Conservation (phyloP, 2,113 vertebrate species). For the Oenanthe oenanthe region DNA sequence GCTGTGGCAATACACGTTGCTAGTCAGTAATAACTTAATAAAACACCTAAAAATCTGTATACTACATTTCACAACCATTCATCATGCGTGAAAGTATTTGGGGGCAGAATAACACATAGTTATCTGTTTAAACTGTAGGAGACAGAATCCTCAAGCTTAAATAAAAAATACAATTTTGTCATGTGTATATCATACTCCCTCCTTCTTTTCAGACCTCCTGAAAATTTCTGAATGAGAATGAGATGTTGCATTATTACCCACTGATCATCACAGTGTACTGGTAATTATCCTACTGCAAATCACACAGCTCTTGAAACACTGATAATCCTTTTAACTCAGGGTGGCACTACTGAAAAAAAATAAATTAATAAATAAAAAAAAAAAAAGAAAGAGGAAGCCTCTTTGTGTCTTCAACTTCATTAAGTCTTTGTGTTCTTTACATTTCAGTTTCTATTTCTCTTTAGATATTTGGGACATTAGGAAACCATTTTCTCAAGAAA, state of each 20-base stretch:
- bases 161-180: neutral
- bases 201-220: neutral
- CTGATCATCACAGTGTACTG: neutral
- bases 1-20: neutral
- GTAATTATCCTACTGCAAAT: neutral
- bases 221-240: neutral
- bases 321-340: neutral
- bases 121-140: neutral
- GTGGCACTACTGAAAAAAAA: neutral
- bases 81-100: neutral
- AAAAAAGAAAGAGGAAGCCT: neutral
- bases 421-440: neutral
- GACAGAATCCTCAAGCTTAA: neutral
- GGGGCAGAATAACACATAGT: neutral
- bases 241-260: neutral
- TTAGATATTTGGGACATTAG: neutral
- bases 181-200: rapidly evolving
- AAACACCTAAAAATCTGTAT: neutral
- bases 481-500: neutral
- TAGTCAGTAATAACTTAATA: neutral
- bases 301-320: neutral
- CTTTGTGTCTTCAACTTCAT: neutral
- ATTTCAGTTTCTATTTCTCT: neutral
- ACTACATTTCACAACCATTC: neutral
- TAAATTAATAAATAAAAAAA: neutral